A percentile compares a stretch with the other conserved stretches of the same genome.
phyloP scores from a whole-genome alignment of 2,797 vertebrate genomes.

The Mastacembelus armatus region DNA sequence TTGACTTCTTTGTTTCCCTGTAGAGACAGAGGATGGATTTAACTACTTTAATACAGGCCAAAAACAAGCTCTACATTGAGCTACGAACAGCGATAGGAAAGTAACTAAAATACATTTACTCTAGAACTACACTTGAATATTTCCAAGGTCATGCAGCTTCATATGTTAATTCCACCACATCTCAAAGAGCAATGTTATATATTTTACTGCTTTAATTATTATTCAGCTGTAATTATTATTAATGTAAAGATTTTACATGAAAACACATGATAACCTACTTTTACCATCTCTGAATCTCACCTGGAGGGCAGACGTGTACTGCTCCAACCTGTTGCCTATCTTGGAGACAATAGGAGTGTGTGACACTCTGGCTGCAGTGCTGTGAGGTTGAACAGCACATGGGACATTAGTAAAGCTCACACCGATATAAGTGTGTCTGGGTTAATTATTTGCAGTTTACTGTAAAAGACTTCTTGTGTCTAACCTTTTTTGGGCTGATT shows the following conservation, averaged over 20 bases:
- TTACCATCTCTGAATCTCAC: conserved; percentile 77
- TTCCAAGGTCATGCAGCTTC: no score
- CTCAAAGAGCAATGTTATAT: no score
- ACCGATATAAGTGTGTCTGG: no score
- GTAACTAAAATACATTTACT: no score
- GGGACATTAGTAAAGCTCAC: background rate
- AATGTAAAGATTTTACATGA: background rate
- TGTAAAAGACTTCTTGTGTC: background rate
- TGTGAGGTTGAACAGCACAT: conserved; percentile 32
- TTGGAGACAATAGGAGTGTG: conserved; percentile 92
- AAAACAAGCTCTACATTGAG: background rate
- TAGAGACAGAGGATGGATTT: conserved; percentile 32
- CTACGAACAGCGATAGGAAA: no score
- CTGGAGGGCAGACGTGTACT: conserved; percentile 93
- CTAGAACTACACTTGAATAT: no score
- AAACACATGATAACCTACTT: background rate
- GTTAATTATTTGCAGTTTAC: background rate
- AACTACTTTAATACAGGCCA: background rate
- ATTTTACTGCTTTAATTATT: no score
- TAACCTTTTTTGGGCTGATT: conserved; percentile 95
- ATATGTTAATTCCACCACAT: no score
- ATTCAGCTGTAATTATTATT: no score
- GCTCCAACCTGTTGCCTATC: conserved; percentile 94
- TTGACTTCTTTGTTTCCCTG: conserved; percentile 90
- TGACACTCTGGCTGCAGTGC: conserved; percentile 83